These are phyloP conservation scores for Antheraea pernyi DNA, from an alignment of 1,140 invertebrate species.

Conservation along the genomic window DNA sequence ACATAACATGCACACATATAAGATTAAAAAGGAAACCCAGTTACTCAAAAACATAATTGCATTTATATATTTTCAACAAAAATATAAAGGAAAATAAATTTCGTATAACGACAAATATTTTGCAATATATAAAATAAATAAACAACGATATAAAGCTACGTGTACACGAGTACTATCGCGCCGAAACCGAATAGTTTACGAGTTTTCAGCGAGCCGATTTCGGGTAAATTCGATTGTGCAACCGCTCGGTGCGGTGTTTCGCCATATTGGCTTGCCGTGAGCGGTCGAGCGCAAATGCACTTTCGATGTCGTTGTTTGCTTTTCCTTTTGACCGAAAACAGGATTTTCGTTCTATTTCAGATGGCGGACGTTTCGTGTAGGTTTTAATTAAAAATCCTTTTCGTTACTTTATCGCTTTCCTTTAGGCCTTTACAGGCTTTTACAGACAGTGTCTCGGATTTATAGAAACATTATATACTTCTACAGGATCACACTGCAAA, in stretches of 20 bases:
- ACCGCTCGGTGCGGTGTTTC: conserved; percentile 18
- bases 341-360: conserved; percentile 7
- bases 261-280: conserved; percentile 16
- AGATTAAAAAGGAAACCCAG: too few species aligned
- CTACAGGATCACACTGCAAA: too few species aligned
- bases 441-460: too few species aligned
- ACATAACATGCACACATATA: too few species aligned
- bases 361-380: conserved; percentile 3
- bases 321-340: conserved; percentile 11
- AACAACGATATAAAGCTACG: conserved; percentile 8
- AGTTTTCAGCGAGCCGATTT: conserved; percentile 11
- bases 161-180: conserved; percentile 15
- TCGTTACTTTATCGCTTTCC: neutral
- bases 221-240: conserved; percentile 27
- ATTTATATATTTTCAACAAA: too few species aligned
- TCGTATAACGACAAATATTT: neutral
- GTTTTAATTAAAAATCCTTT: conserved; percentile 10
- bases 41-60: too few species aligned
- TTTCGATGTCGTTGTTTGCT: conserved; percentile 26
- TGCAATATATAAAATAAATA: neutral
- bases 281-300: conserved; percentile 26
- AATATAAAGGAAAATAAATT: too few species aligned
- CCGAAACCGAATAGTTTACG: conserved; percentile 17
- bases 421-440: too few species aligned
- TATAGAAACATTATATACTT: too few species aligned